phyloP scores from a whole-genome alignment of 2,797 vertebrate species.

The Urophycis tenuis region DNA sequence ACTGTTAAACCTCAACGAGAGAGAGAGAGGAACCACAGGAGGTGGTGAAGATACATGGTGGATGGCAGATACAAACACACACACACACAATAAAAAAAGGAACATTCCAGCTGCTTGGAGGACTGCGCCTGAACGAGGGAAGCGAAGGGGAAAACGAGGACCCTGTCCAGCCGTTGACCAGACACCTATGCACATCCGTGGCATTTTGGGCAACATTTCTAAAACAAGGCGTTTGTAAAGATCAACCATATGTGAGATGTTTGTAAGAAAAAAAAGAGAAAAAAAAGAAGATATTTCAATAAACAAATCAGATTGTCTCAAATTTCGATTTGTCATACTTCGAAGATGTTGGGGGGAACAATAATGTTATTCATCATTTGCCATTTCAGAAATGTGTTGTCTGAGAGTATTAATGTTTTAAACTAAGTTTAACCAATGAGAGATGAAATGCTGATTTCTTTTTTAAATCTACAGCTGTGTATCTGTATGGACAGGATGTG shows the following conservation, averaged over 20 bases:
- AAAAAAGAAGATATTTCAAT: conserved; percentile 8
- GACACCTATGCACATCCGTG: conserved; percentile 92
- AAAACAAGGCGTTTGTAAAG: conserved; percentile 77
- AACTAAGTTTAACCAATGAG: conserved; percentile 71
- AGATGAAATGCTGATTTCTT: conserved; percentile 76
- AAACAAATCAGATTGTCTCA: conserved; percentile 68
- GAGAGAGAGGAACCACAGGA: conserved; percentile 14
- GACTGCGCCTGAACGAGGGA: conserved; percentile 64
- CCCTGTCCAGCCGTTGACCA: conserved; percentile 26
- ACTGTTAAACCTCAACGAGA: conserved; percentile 30
- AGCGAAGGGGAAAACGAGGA: conserved; percentile 73
- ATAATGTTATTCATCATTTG: conserved; percentile 69
- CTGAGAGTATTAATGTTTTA: conserved; percentile 85
- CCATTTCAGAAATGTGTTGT: conserved; percentile 88
- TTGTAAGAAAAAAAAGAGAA: conserved; percentile 71
- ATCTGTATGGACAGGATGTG: conserved; percentile 74
- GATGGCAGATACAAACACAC: no score
- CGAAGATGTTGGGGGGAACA: conserved; percentile 32
- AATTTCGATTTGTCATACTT: conserved; percentile 81
- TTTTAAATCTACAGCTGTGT: conserved; percentile 80
- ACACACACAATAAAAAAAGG: conserved; percentile 60
- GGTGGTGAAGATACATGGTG: background rate
- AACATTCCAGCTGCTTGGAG: conserved; percentile 91
- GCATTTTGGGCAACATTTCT: conserved; percentile 91
- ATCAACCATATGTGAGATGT: conserved; percentile 90